Evolutionary conservation across 2,113 vertebrate species (phyloP).

Genomic region (Calcarius ornatus): DNA sequence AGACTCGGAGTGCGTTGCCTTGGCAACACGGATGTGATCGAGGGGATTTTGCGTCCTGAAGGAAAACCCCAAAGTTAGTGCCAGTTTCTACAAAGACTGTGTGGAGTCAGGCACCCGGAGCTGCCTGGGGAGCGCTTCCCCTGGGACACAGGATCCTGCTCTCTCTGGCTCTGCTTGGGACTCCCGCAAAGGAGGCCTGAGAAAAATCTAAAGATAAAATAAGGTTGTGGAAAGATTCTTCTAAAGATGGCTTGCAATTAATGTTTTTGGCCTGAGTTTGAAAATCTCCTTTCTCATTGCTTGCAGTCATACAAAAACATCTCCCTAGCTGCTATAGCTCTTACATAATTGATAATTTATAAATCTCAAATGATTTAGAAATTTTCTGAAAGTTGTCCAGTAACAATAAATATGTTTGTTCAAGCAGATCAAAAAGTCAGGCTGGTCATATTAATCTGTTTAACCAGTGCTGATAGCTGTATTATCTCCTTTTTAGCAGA

Average conservation of each 20-base stretch:
- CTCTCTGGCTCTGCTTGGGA: neutral
- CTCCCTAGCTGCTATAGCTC: neutral
- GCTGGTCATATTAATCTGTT: neutral
- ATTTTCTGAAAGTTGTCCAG: neutral
- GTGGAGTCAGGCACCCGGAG: neutral
- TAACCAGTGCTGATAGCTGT: neutral
- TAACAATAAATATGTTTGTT: constrained; percentile 22
- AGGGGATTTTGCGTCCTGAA: constrained; percentile 4
- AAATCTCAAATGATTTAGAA: neutral
- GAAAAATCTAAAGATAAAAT: constrained; percentile 6
- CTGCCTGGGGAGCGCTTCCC: neutral
- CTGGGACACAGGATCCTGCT: accelerated
- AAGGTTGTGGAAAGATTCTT: neutral
- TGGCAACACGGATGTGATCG: neutral
- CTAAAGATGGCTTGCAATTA: neutral
- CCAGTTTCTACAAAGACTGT: neutral
- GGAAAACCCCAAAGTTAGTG: neutral
- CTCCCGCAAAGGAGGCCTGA: neutral
- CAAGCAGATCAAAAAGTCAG: constrained; percentile 8
- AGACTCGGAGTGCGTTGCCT: neutral
- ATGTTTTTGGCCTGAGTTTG: neutral
- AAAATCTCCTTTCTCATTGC: neutral
- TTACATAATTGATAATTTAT: constrained; percentile 16
- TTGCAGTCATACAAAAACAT: neutral
- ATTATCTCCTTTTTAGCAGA: constrained; percentile 1